These are phyloP conservation scores for Haemorhous mexicanus DNA, from an alignment of 2,113 vertebrate species.

Conservation along the genomic window DNA sequence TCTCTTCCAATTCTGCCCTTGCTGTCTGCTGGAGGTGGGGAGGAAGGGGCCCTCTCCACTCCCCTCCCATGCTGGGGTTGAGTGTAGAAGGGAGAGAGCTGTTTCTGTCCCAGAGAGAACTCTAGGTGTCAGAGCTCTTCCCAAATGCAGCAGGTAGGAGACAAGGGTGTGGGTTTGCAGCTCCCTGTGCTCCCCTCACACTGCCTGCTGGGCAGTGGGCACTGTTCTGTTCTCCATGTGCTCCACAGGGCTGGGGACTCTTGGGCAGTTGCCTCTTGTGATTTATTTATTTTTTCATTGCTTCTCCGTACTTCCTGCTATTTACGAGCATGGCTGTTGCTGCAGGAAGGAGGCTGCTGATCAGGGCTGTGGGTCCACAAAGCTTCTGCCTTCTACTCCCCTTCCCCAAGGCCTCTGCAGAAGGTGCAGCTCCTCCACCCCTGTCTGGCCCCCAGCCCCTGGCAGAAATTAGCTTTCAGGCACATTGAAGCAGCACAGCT, in stretches of 20 bases:
- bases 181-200: accelerated
- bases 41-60: not conserved
- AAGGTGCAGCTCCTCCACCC: not conserved
- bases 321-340: not conserved
- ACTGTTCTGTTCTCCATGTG: not conserved
- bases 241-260: not conserved
- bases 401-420: not conserved
- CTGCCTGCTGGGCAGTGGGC: not conserved
- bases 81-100: not conserved
- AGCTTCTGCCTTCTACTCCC: not conserved
- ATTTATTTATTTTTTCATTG: not conserved
- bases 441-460: not conserved
- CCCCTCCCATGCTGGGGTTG: not conserved
- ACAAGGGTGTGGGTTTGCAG: not conserved
- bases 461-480: not conserved
- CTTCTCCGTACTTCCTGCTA: not conserved
- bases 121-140: not conserved
- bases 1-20: not conserved
- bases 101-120: not conserved
- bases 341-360: not conserved
- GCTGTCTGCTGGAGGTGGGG: not conserved
- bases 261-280: not conserved
- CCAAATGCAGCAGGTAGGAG: not conserved
- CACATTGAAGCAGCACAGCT: not conserved
- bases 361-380: not conserved